phyloP scores from a whole-genome alignment of 2,797 vertebrate species.

The Pseudochromis fuscus region DNA sequence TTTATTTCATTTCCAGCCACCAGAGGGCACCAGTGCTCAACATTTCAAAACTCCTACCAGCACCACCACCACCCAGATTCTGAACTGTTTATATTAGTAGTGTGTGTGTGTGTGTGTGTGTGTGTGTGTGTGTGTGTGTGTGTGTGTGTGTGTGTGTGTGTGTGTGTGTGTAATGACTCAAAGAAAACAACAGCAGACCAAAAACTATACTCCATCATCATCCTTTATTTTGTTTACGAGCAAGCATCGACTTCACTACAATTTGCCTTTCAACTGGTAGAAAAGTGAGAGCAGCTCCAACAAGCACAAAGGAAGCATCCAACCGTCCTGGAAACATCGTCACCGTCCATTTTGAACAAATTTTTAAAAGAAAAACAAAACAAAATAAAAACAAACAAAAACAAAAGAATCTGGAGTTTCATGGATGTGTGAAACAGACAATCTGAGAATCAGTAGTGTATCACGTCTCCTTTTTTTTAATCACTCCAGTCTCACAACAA shows the following conservation, averaged over 20 bases:
- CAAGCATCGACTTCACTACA: slow-evolving; percentile 88
- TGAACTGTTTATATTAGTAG: too few relatives aligned
- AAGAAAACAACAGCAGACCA: slow-evolving; percentile 50
- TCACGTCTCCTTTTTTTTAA: slow-evolving; percentile 62
- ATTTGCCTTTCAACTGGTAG: slow-evolving; percentile 82
- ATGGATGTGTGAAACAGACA: slow-evolving; percentile 76
- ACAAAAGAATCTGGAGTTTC: slow-evolving; percentile 59
- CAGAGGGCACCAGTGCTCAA: slow-evolving; percentile 44
- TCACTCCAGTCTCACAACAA: slow-evolving; percentile 62
- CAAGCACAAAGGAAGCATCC: slow-evolving; percentile 85
- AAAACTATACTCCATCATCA: slow-evolving; percentile 78
- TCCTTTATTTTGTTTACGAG: slow-evolving; percentile 90
- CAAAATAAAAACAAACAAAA: slow-evolving; percentile 45
- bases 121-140: too few relatives aligned
- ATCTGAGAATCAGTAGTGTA: slow-evolving; percentile 81
- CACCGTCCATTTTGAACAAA: slow-evolving; percentile 75
- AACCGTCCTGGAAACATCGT: slow-evolving; percentile 73
- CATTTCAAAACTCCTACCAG: background rate
- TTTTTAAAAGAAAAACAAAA: slow-evolving; percentile 62
- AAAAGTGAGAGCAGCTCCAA: slow-evolving; percentile 87
- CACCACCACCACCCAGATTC: too few relatives aligned
- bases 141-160: too few relatives aligned
- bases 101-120: too few relatives aligned
- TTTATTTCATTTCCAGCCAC: slow-evolving; percentile 31
- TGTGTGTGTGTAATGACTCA: too few relatives aligned